Evolutionary conservation across 2,888 invertebrate genomes (phyloP), one percentile per base, ranked within the genome.

Genomic region (Volucella inanis): DNA sequence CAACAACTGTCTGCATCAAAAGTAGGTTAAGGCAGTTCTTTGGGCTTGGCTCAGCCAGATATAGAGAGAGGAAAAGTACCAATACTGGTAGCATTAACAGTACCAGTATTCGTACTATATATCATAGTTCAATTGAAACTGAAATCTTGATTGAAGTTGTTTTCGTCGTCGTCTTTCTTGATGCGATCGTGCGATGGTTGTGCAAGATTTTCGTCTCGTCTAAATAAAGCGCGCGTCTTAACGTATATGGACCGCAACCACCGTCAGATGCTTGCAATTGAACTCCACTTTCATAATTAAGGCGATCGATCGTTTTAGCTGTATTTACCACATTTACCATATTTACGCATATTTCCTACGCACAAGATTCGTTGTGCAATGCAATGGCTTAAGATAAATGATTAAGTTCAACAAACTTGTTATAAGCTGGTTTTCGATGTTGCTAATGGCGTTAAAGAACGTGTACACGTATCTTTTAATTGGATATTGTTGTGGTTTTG

Each of bases 11-110:
- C 85, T 85, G 81, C 59, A 39, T 0, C 18, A 18, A 65, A 89
- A 87, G 87, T 89, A 83, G 89, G 89, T 88, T 89, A 89, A 89
- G 89, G 89, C 88, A 88, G 87, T 88, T 88, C 81, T 74, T 70
- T 83, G 77, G 87, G 87, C 68, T 86, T 52, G 86, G 79, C 68
- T 54, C 15, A 47, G 52, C 47, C 64, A 50, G n/a, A 11, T 1
- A 55, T 11, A 49, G 49, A 15, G 72, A 55, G 72, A 64, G 78
- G 68, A 74, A 67, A 72, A 78, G 78, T 68, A 55, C 31, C 31
- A 31, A 31, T 31, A 31, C 31, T 31, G 0, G 31, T 31, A 22
- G 1, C 3, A 22, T 22, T 22, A 4, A 22, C 22, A 22, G 22
- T 3, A 22, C 22, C 22, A 22, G 22, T 4, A 22, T 22, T 22